Evolutionary conservation across 2,888 invertebrate species (phyloP).

Genomic region (Rhingia rostrata): DNA sequence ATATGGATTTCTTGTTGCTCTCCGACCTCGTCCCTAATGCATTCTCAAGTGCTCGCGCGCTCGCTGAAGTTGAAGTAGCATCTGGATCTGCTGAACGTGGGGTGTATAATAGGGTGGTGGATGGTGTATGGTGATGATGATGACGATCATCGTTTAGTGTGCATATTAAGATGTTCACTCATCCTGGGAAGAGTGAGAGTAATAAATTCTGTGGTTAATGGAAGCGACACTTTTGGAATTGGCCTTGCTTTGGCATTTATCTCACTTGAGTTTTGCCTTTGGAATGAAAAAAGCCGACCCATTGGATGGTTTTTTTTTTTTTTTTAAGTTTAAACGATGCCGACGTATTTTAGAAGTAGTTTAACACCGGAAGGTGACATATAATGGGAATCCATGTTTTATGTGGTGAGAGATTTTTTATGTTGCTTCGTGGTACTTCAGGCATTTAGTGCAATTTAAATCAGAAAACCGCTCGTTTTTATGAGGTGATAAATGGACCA

Average conservation of each 20-base stretch:
- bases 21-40: slow-evolving; percentile 71
- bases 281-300: slow-evolving; percentile 30
- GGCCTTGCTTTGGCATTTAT: slow-evolving; percentile 58
- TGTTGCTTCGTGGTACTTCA: slow-evolving; percentile 12
- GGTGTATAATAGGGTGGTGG: slow-evolving; percentile 8
- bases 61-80: slow-evolving; percentile 25
- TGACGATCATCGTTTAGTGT: slow-evolving; percentile 70
- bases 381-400: slow-evolving; percentile 51
- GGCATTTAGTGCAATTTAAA: slow-evolving; percentile 33
- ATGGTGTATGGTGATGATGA: slow-evolving; percentile 57
- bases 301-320: slow-evolving; percentile 3
- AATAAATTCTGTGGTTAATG: slow-evolving; percentile 75
- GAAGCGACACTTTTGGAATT: slow-evolving; percentile 70
- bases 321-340: slow-evolving; percentile 3
- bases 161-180: slow-evolving; percentile 72
- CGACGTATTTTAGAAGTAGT: slow-evolving; percentile 3
- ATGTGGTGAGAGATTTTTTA: slow-evolving; percentile 38
- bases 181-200: slow-evolving; percentile 61
- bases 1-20: slow-evolving; percentile 71
- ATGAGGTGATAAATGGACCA: slow-evolving; percentile 3
- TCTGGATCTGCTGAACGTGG: slow-evolving; percentile 34
- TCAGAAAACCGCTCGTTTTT: slow-evolving; percentile 28
- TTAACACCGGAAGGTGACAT: slow-evolving; percentile 66
- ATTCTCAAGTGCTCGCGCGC: slow-evolving; percentile 67
- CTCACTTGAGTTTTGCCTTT: slow-evolving; percentile 16